These are phyloP conservation scores for Pelosia muscerda DNA, from an alignment of 2,888 invertebrate species.

Conservation along the genomic window DNA sequence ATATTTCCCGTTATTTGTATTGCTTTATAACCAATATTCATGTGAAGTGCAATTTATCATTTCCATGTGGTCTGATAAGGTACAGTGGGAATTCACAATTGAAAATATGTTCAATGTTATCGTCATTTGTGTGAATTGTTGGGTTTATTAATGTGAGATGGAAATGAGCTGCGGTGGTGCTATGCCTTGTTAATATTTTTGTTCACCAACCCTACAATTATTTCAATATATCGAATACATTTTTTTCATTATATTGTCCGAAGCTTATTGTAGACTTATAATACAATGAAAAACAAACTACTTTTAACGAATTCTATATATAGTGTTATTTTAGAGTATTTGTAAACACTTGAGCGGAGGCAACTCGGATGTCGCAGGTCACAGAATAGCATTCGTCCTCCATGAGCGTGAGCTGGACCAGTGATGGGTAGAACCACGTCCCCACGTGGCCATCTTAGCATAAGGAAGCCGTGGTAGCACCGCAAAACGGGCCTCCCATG, in stretches of 20 bases:
- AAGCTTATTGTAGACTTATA: too few relatives aligned
- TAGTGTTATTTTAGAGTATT: too few relatives aligned
- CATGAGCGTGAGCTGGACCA: too few relatives aligned
- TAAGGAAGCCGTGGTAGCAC: too few relatives aligned
- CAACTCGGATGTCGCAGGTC: too few relatives aligned
- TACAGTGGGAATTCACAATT: conserved; percentile 38
- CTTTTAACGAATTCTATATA: too few relatives aligned
- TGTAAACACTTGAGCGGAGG: too few relatives aligned
- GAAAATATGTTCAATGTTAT: conserved; percentile 41
- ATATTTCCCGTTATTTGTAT: background rate
- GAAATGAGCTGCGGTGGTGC: background rate
- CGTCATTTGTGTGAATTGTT: conserved; percentile 36
- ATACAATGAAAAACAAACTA: too few relatives aligned
- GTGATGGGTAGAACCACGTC: too few relatives aligned
- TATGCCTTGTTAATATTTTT: background rate
- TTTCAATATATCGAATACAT: background rate
- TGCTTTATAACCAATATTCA: conserved; percentile 4
- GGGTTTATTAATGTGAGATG: conserved; percentile 21
- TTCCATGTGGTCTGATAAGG: conserved; percentile 26
- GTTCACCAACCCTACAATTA: background rate
- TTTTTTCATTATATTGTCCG: background rate
- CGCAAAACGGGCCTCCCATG: too few relatives aligned
- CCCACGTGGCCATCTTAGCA: too few relatives aligned
- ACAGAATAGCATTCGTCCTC: too few relatives aligned
- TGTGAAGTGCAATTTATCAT: conserved; percentile 42